Evolutionary conservation across 2,113 vertebrate genomes (phyloP).

Genomic region (Dasyprocta punctata): DNA sequence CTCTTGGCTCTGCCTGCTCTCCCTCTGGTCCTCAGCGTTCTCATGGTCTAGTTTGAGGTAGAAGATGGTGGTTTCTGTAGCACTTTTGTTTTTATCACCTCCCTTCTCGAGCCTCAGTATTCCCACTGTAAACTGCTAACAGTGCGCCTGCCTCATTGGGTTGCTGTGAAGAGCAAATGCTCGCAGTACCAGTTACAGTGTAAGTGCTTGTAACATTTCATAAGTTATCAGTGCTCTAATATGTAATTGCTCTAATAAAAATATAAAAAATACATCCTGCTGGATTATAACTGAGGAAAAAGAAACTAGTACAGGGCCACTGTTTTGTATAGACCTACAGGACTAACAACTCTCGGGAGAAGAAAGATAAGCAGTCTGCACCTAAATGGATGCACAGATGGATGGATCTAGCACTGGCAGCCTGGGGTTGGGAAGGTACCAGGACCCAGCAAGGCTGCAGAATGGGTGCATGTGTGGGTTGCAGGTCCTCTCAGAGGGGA

Average conservation of each 20-base stretch:
- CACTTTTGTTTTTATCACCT: neutral
- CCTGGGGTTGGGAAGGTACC: accelerated
- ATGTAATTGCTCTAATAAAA: neutral
- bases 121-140: neutral
- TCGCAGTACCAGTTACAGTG: neutral
- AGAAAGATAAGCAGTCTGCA: neutral
- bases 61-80: neutral
- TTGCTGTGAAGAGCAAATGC: neutral
- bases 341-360: neutral
- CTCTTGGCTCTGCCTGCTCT: neutral
- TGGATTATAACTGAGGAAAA: neutral
- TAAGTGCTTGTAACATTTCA: neutral
- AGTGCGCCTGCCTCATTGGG: neutral
- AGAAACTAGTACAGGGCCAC: neutral
- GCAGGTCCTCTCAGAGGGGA: accelerated
- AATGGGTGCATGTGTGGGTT: accelerated
- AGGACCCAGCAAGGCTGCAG: neutral
- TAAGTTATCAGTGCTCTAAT: neutral
- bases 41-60: neutral
- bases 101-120: neutral
- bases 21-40: accelerated
- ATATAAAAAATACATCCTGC: neutral
- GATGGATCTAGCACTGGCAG: accelerated
- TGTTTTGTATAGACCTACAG: accelerated
- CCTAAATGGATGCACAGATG: accelerated